Evolutionary conservation across 2,797 vertebrate species (phyloP).

Genomic region (Lerista edwardsae): DNA sequence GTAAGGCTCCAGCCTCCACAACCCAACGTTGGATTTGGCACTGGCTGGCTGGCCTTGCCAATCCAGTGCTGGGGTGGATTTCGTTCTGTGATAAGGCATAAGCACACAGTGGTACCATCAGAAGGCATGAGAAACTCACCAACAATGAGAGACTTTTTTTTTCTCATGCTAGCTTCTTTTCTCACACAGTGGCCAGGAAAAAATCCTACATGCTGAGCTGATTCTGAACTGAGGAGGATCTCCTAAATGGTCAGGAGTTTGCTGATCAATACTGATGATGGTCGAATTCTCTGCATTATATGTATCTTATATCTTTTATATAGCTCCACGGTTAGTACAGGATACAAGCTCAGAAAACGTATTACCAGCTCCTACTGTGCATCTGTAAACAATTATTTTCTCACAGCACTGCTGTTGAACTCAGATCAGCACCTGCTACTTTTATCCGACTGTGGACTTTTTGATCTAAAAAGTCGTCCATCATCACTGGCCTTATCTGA

Average conservation of each 20-base stretch:
- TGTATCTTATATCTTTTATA: no score
- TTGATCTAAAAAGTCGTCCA: neutral
- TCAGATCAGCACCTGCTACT: neutral
- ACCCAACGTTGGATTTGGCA: no score
- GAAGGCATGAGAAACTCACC: neutral
- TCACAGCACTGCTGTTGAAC: neutral
- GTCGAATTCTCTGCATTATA: neutral
- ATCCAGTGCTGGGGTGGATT: no score
- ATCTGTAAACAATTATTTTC: neutral
- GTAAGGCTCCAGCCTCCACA: no score
- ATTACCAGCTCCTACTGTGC: neutral
- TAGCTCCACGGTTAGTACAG: neutral
- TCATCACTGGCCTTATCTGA: constrained; percentile 13
- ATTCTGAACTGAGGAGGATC: neutral
- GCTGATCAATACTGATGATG: neutral
- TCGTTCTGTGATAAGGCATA: no score
- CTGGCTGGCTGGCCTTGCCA: no score
- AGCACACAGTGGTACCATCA: neutral
- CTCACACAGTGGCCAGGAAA: neutral
- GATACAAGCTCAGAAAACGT: neutral
- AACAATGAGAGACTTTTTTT: neutral
- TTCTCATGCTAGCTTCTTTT: neutral
- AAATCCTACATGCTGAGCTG: neutral
- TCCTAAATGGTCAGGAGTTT: neutral
- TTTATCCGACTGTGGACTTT: neutral